Evolutionary conservation across 1,140 invertebrate species (phyloP).

Genomic region (Drosophila mayri): DNA sequence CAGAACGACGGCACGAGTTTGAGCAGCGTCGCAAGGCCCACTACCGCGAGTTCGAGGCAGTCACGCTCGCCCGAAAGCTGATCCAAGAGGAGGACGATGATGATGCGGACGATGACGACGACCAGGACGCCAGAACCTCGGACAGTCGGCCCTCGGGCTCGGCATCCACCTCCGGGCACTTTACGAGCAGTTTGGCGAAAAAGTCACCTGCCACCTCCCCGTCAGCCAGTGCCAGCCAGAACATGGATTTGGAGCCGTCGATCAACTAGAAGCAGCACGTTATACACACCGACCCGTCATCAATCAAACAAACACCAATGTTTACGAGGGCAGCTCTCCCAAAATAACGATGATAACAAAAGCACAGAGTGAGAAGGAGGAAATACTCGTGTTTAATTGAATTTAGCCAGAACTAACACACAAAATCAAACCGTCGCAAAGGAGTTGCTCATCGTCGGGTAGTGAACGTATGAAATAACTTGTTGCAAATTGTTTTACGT

Average conservation of each 20-base stretch:
- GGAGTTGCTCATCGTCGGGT: conserved; percentile 32
- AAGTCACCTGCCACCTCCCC: conserved; percentile 45
- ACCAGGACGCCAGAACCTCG: conserved; percentile 25
- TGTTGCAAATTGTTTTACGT: conserved; percentile 36
- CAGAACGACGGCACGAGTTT: conserved; percentile 91
- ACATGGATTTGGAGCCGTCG: conserved; percentile 59
- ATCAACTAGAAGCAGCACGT: conserved; percentile 56
- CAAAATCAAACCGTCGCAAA: conserved; percentile 31
- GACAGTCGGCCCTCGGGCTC: conserved; percentile 52
- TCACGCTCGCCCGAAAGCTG: conserved; percentile 95
- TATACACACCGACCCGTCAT: conserved; percentile 32
- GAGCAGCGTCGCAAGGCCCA: conserved; percentile 97
- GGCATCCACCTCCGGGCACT: conserved; percentile 51
- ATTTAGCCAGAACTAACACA: conserved; percentile 44
- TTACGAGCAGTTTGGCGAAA: conserved; percentile 53
- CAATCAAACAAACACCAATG: conserved; percentile 50
- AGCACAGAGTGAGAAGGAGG: conserved; percentile 31
- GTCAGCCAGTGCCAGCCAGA: conserved; percentile 50
- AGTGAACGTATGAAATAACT: conserved; percentile 12
- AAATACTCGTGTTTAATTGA: conserved; percentile 61
- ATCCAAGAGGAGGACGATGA: conserved; percentile 96
- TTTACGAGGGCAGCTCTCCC: conserved; percentile 43
- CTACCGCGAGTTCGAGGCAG: conserved; percentile 98
- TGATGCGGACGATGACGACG: conserved; percentile 88
- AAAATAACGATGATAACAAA: conserved; percentile 31